phyloP scores from a whole-genome alignment of 1,140 invertebrate species.

The Orchesella cincta region DNA sequence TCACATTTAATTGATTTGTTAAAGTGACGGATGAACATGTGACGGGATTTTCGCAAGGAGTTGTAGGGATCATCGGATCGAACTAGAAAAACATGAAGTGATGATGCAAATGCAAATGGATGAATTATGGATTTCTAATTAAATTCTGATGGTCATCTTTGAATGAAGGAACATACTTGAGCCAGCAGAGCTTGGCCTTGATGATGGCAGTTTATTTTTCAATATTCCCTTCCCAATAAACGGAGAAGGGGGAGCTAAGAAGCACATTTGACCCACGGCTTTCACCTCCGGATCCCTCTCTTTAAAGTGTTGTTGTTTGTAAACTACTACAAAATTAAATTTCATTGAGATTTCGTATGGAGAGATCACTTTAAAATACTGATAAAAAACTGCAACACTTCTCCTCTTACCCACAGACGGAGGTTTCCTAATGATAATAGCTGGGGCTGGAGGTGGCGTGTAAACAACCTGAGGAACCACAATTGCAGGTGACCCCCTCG shows the following conservation, averaged over 20 bases:
- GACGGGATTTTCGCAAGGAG: slow-evolving; percentile 30
- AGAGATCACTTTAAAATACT: no score
- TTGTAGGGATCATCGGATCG: slow-evolving; percentile 1
- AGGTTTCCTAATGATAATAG: slow-evolving; percentile 11
- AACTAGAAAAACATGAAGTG: not conserved
- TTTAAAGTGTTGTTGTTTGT: not conserved
- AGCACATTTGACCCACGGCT: slow-evolving; percentile 21
- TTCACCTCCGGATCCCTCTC: slow-evolving; percentile 2
- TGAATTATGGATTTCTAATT: no score
- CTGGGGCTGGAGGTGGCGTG: not conserved
- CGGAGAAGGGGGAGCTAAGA: slow-evolving; percentile 6
- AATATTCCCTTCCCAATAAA: not conserved
- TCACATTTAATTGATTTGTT: slow-evolving; percentile 39
- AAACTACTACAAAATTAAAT: not conserved
- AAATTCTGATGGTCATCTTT: no score
- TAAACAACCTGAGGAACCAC: slow-evolving; percentile 13
- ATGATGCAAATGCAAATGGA: no score
- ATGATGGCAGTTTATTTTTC: not conserved
- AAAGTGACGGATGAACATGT: slow-evolving; percentile 37
- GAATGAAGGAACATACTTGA: not conserved
- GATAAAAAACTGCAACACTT: no score
- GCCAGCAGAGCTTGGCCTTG: not conserved
- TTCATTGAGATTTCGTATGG: no score
- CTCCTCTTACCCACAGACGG: not conserved
- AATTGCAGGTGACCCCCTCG: no score